Conservation (phyloP, 2,888 invertebrate genomes). For the Drosophila leonis region DNA sequence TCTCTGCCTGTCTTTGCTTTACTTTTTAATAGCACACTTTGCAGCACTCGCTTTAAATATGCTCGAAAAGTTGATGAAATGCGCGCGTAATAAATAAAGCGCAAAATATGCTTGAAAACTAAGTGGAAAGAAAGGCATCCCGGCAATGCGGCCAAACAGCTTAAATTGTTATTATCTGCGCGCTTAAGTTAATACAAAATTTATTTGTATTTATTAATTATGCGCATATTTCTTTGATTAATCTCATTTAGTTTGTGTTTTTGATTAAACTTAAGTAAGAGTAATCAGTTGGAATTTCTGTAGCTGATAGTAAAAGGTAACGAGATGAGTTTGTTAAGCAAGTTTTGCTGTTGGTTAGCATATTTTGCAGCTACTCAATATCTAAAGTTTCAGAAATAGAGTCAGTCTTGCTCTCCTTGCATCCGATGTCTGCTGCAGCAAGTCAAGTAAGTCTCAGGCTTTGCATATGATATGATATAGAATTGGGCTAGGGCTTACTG, state of each 20-base stretch:
- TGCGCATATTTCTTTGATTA: background rate
- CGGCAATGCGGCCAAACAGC: slow-evolving; percentile 3
- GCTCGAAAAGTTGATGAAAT: slow-evolving; percentile 20
- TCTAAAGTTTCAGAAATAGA: background rate
- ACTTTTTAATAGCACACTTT: slow-evolving; percentile 48
- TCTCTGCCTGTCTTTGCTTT: background rate
- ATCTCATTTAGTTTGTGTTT: background rate
- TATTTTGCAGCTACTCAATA: background rate
- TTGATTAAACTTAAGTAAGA: background rate
- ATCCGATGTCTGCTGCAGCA: too few species aligned
- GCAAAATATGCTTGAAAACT: slow-evolving; percentile 20
- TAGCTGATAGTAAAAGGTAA: background rate
- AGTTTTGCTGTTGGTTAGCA: background rate
- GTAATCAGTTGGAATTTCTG: background rate
- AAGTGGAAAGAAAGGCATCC: background rate
- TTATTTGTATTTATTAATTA: slow-evolving; percentile 1
- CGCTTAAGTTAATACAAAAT: background rate
- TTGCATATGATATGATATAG: too few species aligned
- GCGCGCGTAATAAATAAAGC: slow-evolving; percentile 16
- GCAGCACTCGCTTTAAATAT: slow-evolving; percentile 22
- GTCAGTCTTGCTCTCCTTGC: too few species aligned
- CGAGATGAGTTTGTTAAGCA: too few species aligned
- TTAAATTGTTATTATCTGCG: background rate
- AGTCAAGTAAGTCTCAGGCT: too few species aligned
- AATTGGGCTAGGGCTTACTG: too few species aligned